Base-by-base conservation (phyloP, 2,113 vertebrate genomes). In the Vidua macroura region DNA sequence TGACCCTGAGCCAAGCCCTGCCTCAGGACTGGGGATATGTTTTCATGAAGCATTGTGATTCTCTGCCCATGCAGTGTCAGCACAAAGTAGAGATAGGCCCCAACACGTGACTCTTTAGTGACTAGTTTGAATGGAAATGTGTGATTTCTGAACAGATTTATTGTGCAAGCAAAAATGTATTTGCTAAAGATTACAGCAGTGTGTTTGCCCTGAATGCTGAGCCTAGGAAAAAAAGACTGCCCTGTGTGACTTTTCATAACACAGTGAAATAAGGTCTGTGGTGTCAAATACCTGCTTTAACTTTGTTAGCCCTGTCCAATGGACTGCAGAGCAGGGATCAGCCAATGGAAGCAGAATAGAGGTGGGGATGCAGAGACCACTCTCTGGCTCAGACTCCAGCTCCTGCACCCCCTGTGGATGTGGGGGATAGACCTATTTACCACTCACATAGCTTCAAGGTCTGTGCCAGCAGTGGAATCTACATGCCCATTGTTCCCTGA, bases 71-170 rank as follows among this genome's bases (percentile, higher is more conserved):
- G 81, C 87, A 83, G 60, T 49, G 70, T 95, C 83, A 85, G 92
- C 94, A 92, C 78, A 95, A 86, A 92, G 69, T 66, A 87, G 53
- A 96, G 94, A 94, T 58, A 94, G 91, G 95, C 83, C 92, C 85
- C 83, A 43, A 67, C 87, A 91, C 85, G 48, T 96, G 94, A 89
- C 80, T 18, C 44, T 87, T 90, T 55, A 77, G 84, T 72, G 77
- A 35, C 75, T 76, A 33, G 59, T 94, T 92, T 94, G 80, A 94
- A 92, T 84, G 87, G 93, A 96, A 83, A 92, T 79, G 44, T 80
- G 90, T 84, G 73, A 90, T 86, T 95, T 96, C 91, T 86, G 86
- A 96, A 94, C 81, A 93, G 89, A 88, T 87, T 96, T 96, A 91
- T 88, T 90, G 77, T 92, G 92, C 88, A 94, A 86, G 83, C 67